phyloP scores from a whole-genome alignment of 2,113 vertebrate species.

The rabbit (Oryctolagus cuniculus) region DNA sequence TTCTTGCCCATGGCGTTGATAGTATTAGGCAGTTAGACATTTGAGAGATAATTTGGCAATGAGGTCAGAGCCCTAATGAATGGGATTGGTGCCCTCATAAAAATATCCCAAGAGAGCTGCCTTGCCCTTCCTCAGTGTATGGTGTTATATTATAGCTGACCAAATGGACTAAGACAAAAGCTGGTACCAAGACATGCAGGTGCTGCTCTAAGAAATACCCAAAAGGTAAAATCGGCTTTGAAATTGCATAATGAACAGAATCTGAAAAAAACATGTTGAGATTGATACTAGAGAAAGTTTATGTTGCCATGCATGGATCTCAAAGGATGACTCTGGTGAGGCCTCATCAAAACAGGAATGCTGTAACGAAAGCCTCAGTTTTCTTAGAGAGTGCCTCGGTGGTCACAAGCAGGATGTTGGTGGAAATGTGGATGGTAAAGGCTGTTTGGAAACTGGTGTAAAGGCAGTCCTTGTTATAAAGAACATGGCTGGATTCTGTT shows the following conservation, averaged over 20 bases:
- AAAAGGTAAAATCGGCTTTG: neutral
- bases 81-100: too few species aligned
- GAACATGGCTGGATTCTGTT: neutral
- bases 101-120: too few species aligned
- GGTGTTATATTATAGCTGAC: neutral
- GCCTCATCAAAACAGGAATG: neutral
- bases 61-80: too few species aligned
- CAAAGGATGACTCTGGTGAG: neutral
- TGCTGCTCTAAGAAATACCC: neutral
- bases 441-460: neutral
- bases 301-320: neutral
- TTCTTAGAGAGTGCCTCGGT: neutral
- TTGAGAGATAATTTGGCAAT: too few species aligned
- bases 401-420: neutral
- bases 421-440: neutral
- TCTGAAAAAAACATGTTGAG: neutral
- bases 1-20: too few species aligned
- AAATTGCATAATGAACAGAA: neutral
- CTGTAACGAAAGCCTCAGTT: neutral
- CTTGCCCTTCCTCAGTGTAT: neutral
- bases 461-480: neutral
- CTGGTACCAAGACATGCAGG: neutral
- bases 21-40: too few species aligned
- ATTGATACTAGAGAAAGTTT: neutral
- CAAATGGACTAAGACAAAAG: neutral